Evolutionary conservation across 2,888 invertebrate species (phyloP).

Genomic region (Torymus texanus): DNA sequence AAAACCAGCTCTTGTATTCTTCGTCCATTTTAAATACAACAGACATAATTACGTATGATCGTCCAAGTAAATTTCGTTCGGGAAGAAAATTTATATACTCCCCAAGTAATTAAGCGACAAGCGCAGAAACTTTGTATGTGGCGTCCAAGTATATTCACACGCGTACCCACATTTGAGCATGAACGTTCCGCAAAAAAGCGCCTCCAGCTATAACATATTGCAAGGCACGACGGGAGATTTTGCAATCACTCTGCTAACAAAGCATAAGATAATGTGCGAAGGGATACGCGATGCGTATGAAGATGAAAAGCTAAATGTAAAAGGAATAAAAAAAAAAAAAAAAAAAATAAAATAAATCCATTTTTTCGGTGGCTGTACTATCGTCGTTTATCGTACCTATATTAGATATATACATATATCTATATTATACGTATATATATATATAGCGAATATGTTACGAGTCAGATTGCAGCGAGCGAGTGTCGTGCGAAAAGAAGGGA

Average conservation of each 20-base stretch:
- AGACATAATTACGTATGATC: slow-evolving; percentile 34
- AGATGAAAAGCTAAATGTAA: slow-evolving; percentile 47
- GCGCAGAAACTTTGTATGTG: slow-evolving; percentile 58
- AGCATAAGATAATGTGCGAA: not conserved
- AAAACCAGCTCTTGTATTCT: slow-evolving; percentile 23
- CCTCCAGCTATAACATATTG: not conserved
- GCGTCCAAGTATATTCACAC: not conserved
- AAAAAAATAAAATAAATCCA: slow-evolving; percentile 50
- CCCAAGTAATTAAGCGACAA: slow-evolving; percentile 38
- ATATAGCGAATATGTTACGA: slow-evolving; percentile 56
- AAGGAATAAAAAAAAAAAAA: slow-evolving; percentile 11
- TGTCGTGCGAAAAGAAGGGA: slow-evolving; percentile 32
- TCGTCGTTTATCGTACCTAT: slow-evolving; percentile 70
- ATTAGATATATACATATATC: slow-evolving; percentile 59
- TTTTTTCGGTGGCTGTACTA: slow-evolving; percentile 66
- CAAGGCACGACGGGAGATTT: slow-evolving; percentile 57
- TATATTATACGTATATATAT: slow-evolving; percentile 32
- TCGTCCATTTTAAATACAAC: slow-evolving; percentile 48
- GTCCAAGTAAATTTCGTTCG: slow-evolving; percentile 45
- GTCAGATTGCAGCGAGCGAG: slow-evolving; percentile 53
- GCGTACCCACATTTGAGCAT: not conserved
- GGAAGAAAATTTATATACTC: slow-evolving; percentile 24
- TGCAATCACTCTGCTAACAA: slow-evolving; percentile 67
- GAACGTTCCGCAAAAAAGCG: not conserved
- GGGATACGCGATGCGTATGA: slow-evolving; percentile 19